Evolutionary conservation across 2,888 invertebrate genomes (phyloP).

Genomic region (Pterostichus madidus): DNA sequence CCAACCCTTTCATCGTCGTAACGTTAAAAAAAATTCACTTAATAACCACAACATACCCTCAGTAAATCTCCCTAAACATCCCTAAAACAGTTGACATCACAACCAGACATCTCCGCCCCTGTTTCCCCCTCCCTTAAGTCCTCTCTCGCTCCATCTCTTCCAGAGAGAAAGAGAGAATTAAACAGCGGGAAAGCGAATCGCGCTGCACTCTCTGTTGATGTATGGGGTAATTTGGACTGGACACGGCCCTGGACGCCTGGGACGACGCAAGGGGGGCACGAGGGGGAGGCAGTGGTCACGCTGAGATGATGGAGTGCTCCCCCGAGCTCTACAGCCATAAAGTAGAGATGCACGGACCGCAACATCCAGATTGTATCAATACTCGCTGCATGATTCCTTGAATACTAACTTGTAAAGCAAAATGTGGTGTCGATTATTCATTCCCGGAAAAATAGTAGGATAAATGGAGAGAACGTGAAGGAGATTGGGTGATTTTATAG

Average conservation of each 20-base stretch:
- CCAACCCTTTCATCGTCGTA: background rate
- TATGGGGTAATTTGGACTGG: slow-evolving; percentile 62
- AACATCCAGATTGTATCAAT: slow-evolving; percentile 54
- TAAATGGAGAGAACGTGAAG: slow-evolving; percentile 12
- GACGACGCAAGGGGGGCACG: background rate
- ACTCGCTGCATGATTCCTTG: slow-evolving; percentile 6
- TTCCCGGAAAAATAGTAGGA: background rate
- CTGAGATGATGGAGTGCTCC: slow-evolving; percentile 55
- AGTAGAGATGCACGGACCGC: slow-evolving; percentile 32
- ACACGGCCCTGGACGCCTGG: slow-evolving; percentile 32
- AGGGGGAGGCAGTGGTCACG: slow-evolving; percentile 19
- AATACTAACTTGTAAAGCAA: slow-evolving; percentile 30
- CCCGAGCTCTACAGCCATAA: slow-evolving; percentile 39
- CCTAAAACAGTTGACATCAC: slow-evolving; percentile 29
- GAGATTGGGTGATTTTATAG: background rate
- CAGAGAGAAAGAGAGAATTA: slow-evolving; percentile 14
- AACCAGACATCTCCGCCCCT: background rate
- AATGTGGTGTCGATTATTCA: slow-evolving; percentile 10
- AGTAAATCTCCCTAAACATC: slow-evolving; percentile 6
- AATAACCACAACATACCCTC: background rate
- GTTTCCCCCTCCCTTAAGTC: background rate
- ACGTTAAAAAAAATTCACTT: background rate
- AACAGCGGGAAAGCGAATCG: slow-evolving; percentile 22
- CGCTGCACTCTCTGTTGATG: slow-evolving; percentile 44
- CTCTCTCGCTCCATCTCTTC: background rate